Percentiles rank a stretch among this genome's conserved stretches.
These are phyloP conservation scores for Greenwoodochromis staneri DNA, from an alignment of 2,113 vertebrate species.

Conservation along the genomic window DNA sequence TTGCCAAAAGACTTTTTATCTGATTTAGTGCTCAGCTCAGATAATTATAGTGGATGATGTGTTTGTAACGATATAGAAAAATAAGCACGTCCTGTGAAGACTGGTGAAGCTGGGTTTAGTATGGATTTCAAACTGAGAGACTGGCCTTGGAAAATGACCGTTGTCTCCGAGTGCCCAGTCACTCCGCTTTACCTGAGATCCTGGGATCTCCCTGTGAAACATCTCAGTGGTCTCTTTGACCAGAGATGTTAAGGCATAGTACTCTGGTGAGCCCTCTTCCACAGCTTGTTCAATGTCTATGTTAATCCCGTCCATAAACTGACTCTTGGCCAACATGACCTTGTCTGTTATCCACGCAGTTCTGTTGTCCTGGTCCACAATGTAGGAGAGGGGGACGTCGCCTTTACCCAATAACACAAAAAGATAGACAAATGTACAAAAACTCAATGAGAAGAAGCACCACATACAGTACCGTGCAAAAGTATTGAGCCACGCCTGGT, in stretches of 20 bases:
- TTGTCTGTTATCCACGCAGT: conserved; percentile 82
- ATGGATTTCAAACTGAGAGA: not conserved
- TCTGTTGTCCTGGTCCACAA: conserved; percentile 79
- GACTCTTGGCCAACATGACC: conserved; percentile 80
- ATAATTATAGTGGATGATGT: not conserved
- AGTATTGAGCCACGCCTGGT: not conserved
- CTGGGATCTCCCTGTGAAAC: conserved; percentile 88
- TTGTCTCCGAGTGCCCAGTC: not conserved
- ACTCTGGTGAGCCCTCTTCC: conserved; percentile 73
- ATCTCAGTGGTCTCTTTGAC: conserved; percentile 84
- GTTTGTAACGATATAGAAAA: not conserved
- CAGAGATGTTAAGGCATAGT: conserved; percentile 82
- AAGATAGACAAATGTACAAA: not conserved
- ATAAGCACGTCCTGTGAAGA: not conserved
- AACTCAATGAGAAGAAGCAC: not conserved
- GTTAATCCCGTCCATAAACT: conserved; percentile 97
- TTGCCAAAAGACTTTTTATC: not conserved
- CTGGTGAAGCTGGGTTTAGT: not conserved
- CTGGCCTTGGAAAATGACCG: not conserved
- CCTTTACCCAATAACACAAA: conserved; percentile 59
- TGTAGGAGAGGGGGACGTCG: conserved; percentile 75
- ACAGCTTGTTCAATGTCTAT: conserved; percentile 89
- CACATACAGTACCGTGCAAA: not conserved
- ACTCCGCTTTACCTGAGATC: conserved; percentile 81
- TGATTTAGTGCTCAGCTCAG: not conserved